These are phyloP conservation scores for Sinopyrophorus schimmeli DNA, from an alignment of 2,888 invertebrate genomes.

Conservation along the genomic window DNA sequence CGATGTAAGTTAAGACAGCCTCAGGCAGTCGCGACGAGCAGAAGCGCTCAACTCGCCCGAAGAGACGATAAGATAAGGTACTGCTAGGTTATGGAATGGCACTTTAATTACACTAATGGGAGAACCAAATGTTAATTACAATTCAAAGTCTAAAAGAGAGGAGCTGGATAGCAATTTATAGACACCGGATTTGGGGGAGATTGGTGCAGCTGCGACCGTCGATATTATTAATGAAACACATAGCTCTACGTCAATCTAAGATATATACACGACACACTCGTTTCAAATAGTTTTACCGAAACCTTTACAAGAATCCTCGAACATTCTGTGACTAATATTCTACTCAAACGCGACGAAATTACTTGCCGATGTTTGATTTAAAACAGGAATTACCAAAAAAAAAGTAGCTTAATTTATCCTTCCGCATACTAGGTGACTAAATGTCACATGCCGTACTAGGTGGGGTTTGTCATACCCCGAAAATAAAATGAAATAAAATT, in stretches of 20 bases:
- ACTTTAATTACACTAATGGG: constrained; percentile 80
- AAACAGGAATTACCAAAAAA: no score
- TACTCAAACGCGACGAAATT: no score
- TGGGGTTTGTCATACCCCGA: no score
- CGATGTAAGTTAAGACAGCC: constrained; percentile 41
- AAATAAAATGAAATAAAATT: no score
- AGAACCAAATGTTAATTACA: constrained; percentile 75
- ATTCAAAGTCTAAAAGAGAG: constrained; percentile 67
- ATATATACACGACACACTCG: no score
- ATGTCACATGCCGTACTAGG: no score
- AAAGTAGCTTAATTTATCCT: no score
- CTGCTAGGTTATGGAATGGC: constrained; percentile 66
- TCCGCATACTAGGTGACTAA: no score
- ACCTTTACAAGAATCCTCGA: no score
- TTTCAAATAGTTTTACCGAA: no score
- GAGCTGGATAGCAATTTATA: constrained; percentile 52
- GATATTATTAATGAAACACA: constrained; percentile 52
- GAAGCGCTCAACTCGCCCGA: constrained; percentile 43
- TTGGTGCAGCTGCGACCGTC: constrained; percentile 52
- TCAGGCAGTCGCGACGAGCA: constrained; percentile 39
- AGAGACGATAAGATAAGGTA: constrained; percentile 56
- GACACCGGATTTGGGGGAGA: constrained; percentile 43
- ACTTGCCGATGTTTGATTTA: no score
- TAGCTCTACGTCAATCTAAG: constrained; percentile 38
- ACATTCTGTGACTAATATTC: no score